phyloP scores from a whole-genome alignment of 2,888 invertebrate species.

The Cerastis leucographa region DNA sequence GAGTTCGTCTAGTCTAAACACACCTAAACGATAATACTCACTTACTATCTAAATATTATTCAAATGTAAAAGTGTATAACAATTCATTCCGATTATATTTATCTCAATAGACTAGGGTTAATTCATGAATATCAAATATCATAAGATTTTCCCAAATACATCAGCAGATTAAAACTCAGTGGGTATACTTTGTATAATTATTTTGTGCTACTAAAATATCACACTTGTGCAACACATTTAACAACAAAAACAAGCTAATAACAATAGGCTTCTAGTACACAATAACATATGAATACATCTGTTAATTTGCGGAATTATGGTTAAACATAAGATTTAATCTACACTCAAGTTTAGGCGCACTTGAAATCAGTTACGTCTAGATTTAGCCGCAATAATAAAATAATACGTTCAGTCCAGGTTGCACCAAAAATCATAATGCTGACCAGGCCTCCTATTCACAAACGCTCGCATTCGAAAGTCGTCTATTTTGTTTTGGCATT shows the following conservation, averaged over 20 bases:
- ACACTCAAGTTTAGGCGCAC: not conserved
- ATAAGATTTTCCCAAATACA: slow-evolving; percentile 56
- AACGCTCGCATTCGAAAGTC: too few relatives aligned
- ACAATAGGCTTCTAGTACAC: slow-evolving; percentile 41
- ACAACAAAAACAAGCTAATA: slow-evolving; percentile 51
- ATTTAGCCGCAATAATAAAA: not conserved
- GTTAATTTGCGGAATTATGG: not conserved
- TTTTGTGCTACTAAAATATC: slow-evolving; percentile 62
- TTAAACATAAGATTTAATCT: not conserved
- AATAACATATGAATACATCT: slow-evolving; percentile 8
- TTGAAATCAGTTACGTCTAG: not conserved
- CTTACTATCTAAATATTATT: slow-evolving; percentile 56
- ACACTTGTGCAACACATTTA: slow-evolving; percentile 58
- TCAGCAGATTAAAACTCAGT: slow-evolving; percentile 32
- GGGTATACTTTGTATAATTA: slow-evolving; percentile 40
- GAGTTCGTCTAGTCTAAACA: slow-evolving; percentile 30
- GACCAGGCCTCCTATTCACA: too few relatives aligned
- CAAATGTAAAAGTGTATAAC: slow-evolving; percentile 64
- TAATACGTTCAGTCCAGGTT: not conserved
- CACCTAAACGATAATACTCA: slow-evolving; percentile 19
- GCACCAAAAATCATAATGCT: not conserved
- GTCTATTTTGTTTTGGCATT: too few relatives aligned
- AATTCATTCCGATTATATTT: slow-evolving; percentile 49
- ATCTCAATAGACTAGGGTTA: slow-evolving; percentile 52
- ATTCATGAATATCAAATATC: slow-evolving; percentile 61